Conservation (phyloP, 2,797 vertebrate species). For the Cyclopterus lumpus region DNA sequence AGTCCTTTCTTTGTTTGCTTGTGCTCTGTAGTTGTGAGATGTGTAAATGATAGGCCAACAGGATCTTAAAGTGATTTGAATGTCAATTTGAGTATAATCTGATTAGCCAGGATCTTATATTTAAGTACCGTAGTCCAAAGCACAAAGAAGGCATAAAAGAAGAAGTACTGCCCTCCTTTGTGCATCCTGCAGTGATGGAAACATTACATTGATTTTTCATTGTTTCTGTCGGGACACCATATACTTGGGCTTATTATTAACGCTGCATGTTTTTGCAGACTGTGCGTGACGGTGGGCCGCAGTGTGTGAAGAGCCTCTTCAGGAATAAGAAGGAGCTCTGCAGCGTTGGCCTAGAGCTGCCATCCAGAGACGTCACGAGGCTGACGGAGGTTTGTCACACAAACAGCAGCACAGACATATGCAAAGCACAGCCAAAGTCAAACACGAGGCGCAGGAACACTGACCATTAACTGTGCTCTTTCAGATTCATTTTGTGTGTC, state of each 20-base stretch:
- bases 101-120: neutral
- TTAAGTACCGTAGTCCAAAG: neutral
- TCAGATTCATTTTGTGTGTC: slow-evolving; percentile 85
- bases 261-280: slow-evolving; percentile 79
- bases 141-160: neutral
- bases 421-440: neutral
- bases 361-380: slow-evolving; percentile 78
- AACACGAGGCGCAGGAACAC: neutral
- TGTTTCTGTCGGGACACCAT: neutral
- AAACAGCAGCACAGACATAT: neutral
- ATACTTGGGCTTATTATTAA: neutral
- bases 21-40: neutral
- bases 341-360: slow-evolving; percentile 84
- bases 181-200: neutral
- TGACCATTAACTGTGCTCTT: slow-evolving; percentile 43
- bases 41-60: neutral
- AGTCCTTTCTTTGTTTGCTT: neutral
- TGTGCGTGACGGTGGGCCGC: slow-evolving; percentile 87
- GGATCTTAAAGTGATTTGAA: neutral
- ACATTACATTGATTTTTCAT: neutral
- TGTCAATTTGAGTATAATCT: neutral
- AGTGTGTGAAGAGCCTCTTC: slow-evolving; percentile 89
- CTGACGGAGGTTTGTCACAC: slow-evolving; percentile 86
- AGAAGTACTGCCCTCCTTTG: neutral
- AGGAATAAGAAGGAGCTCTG: slow-evolving; percentile 93